Percentiles rank a stretch among this genome's conserved stretches.
These are phyloP conservation scores for Apis dorsata DNA, from an alignment of 1,140 invertebrate genomes.

Conservation along the genomic window DNA sequence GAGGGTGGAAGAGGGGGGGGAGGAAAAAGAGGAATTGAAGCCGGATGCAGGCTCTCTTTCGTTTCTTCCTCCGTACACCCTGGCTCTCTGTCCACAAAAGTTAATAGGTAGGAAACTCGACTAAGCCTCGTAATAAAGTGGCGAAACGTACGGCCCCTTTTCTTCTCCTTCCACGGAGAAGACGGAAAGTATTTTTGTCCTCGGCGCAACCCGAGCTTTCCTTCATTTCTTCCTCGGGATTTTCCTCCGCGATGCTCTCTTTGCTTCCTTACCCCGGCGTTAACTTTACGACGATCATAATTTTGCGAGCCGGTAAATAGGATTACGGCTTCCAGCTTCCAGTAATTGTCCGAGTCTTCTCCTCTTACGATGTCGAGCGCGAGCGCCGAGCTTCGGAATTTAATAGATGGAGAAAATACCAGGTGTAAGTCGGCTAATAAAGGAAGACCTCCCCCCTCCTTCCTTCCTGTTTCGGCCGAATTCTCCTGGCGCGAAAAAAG, in stretches of 20 bases:
- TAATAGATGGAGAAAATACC: slow-evolving; percentile 53
- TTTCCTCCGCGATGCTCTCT: slow-evolving; percentile 25
- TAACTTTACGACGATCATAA: slow-evolving; percentile 41
- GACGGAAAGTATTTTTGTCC: slow-evolving; percentile 47
- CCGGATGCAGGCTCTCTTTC: slow-evolving; percentile 41
- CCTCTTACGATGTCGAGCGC: not conserved
- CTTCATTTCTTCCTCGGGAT: slow-evolving; percentile 39
- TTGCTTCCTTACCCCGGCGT: not conserved
- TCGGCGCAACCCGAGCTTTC: slow-evolving; percentile 17
- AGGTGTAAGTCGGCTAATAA: slow-evolving; percentile 51
- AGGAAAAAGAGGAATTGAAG: not conserved
- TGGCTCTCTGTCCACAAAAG: slow-evolving; percentile 52
- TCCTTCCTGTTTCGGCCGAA: not conserved
- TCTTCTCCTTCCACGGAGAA: slow-evolving; percentile 1
- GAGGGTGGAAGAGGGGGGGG: too few relatives aligned
- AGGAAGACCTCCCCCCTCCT: not conserved
- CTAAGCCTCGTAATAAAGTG: slow-evolving; percentile 65
- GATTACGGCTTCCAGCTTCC: slow-evolving; percentile 21
- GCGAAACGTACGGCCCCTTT: slow-evolving; percentile 54
- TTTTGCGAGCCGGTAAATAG: slow-evolving; percentile 26
- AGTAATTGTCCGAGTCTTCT: slow-evolving; percentile 19
- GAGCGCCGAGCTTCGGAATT: not conserved
- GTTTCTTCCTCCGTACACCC: not conserved
- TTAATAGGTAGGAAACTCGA: slow-evolving; percentile 63
- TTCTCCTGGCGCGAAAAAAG: slow-evolving; percentile 32